Evolutionary conservation across 2,888 invertebrate genomes (phyloP).

Genomic region (Actias luna): DNA sequence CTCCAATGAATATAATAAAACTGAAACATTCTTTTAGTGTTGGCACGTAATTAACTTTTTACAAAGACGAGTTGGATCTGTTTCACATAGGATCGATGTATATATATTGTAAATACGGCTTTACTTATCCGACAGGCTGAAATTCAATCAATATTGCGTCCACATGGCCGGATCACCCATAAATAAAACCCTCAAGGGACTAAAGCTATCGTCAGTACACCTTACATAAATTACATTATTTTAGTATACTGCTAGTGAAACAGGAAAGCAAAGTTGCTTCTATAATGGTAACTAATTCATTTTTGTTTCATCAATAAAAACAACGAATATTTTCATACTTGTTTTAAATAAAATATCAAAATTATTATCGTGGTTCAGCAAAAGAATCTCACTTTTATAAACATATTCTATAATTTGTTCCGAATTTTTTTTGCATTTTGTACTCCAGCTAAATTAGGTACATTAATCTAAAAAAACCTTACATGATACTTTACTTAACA

Average conservation of each 20-base stretch:
- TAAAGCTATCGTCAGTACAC: background rate
- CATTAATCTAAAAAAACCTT: too few species aligned
- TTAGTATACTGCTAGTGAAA: background rate
- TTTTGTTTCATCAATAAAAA: background rate
- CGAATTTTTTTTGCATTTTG: too few species aligned
- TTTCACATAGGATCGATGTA: background rate
- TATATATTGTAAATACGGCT: background rate
- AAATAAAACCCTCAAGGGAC: background rate
- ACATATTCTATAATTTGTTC: too few species aligned
- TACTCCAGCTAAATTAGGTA: too few species aligned
- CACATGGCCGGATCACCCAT: background rate
- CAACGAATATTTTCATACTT: background rate
- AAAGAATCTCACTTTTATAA: too few species aligned
- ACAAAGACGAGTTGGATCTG: background rate
- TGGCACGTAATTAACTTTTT: background rate
- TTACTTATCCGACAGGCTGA: background rate
- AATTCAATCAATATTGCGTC: background rate
- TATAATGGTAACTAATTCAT: background rate
- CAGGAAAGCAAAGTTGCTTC: background rate
- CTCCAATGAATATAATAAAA: background rate
- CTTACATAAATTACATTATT: background rate
- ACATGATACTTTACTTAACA: too few species aligned
- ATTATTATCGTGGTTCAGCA: background rate
- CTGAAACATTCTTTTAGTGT: too few species aligned
- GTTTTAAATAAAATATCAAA: background rate